phyloP scores from a whole-genome alignment of 2,888 invertebrate genomes.

The Leptinotarsa rubiginosa region DNA sequence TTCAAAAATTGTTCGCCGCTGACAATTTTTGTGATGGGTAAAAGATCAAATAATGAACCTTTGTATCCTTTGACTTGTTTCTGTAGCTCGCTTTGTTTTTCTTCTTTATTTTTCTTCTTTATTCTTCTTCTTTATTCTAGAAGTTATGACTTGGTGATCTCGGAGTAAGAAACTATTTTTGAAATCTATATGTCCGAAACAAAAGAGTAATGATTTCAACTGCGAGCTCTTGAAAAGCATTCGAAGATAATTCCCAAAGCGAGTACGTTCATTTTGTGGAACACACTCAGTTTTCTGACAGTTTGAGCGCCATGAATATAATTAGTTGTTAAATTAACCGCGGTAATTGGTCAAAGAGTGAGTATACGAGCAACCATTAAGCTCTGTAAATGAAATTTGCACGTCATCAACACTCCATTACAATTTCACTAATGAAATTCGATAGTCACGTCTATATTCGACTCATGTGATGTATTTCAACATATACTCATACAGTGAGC shows the following conservation, averaged over 20 bases:
- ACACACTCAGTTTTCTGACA: slow-evolving; percentile 44
- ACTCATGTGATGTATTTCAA: neutral
- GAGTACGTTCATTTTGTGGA: neutral
- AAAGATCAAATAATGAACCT: too few species aligned
- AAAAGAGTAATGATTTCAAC: neutral
- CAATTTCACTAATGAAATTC: neutral
- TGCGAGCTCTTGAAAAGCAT: neutral
- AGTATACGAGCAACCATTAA: slow-evolving; percentile 28
- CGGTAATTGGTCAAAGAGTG: slow-evolving; percentile 50
- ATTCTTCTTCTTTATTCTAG: too few species aligned
- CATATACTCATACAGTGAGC: too few species aligned
- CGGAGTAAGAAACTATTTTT: too few species aligned
- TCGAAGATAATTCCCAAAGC: too few species aligned
- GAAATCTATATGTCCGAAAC: neutral
- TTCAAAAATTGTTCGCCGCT: too few species aligned
- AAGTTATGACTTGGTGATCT: too few species aligned
- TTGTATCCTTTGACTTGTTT: too few species aligned
- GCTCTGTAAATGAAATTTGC: slow-evolving; percentile 39
- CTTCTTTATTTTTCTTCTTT: too few species aligned
- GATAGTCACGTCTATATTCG: neutral
- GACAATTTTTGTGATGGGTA: too few species aligned
- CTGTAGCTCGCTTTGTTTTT: too few species aligned
- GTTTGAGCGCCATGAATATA: slow-evolving; percentile 51
- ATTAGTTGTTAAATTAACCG: slow-evolving; percentile 57
- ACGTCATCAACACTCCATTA: slow-evolving; percentile 39